Percentiles rank a stretch among this genome's conserved stretches.
Conservation (phyloP, 2,888 invertebrate species). For the Apodemia zela region DNA sequence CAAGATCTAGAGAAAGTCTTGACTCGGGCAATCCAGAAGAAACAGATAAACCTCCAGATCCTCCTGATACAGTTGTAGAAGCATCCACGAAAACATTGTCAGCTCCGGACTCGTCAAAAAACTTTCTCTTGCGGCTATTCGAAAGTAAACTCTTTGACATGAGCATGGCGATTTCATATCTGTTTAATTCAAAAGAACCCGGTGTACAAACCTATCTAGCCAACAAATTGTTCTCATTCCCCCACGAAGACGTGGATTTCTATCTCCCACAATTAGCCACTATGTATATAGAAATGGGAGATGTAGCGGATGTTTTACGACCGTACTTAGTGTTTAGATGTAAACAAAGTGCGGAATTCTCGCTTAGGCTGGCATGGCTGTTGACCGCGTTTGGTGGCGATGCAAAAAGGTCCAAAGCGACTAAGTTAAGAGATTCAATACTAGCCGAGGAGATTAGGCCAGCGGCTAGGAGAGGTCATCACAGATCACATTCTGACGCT, state of each 20-base stretch:
- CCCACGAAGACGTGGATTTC: slow-evolving; percentile 95
- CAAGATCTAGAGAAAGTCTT: slow-evolving; percentile 86
- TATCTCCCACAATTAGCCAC: slow-evolving; percentile 98
- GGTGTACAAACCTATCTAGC: slow-evolving; percentile 98
- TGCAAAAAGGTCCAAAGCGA: slow-evolving; percentile 59
- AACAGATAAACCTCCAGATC: slow-evolving; percentile 73
- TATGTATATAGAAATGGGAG: slow-evolving; percentile 99
- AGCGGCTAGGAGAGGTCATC: slow-evolving; percentile 67
- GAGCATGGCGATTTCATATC: slow-evolving; percentile 98
- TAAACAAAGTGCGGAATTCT: slow-evolving; percentile 96
- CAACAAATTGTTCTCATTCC: slow-evolving; percentile 98
- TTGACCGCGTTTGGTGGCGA: slow-evolving; percentile 95
- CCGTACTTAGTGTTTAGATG: slow-evolving; percentile 82
- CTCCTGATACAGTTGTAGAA: slow-evolving; percentile 54
- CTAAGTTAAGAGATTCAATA: slow-evolving; percentile 65
- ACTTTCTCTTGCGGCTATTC: slow-evolving; percentile 92
- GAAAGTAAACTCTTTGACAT: slow-evolving; percentile 98
- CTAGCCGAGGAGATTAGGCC: slow-evolving; percentile 72
- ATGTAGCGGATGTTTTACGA: slow-evolving; percentile 90
- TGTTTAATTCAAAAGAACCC: slow-evolving; percentile 98
- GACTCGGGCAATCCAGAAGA: slow-evolving; percentile 85
- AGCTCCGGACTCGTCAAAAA: slow-evolving; percentile 60
- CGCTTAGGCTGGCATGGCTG: slow-evolving; percentile 97
- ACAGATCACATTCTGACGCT: slow-evolving; percentile 90
- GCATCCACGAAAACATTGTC: slow-evolving; percentile 54